Percentiles rank a stretch among this genome's conserved stretches.
Conservation (phyloP, 2,113 vertebrate species). For the Petromus typicus region DNA sequence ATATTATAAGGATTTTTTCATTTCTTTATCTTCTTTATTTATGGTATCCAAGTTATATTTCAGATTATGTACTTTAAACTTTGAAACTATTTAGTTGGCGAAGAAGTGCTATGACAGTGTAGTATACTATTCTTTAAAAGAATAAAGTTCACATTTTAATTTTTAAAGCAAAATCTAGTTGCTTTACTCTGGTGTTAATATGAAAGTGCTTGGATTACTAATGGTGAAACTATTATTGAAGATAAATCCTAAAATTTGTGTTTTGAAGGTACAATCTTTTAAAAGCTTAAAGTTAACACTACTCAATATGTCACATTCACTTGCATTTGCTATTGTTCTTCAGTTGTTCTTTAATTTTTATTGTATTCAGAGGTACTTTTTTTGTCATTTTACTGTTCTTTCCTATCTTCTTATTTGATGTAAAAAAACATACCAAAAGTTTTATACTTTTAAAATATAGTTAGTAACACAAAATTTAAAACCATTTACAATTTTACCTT, state of each 20-base stretch:
- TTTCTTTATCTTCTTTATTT: background rate
- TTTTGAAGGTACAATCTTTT: slow-evolving; percentile 35
- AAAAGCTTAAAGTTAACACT: slow-evolving; percentile 66
- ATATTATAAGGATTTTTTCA: slow-evolving; percentile 10
- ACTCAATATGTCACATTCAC: slow-evolving; percentile 68
- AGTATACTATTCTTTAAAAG: slow-evolving; percentile 31
- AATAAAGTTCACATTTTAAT: slow-evolving; percentile 3
- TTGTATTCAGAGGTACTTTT: slow-evolving; percentile 47
- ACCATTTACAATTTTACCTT: slow-evolving; percentile 49
- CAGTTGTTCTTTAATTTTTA: slow-evolving; percentile 48
- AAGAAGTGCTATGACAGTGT: background rate
- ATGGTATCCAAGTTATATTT: background rate
- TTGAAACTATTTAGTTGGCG: background rate
- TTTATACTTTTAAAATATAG: slow-evolving; percentile 27
- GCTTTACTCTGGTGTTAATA: slow-evolving; percentile 21
- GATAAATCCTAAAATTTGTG: slow-evolving; percentile 41
- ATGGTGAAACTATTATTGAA: slow-evolving; percentile 33
- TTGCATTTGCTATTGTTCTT: slow-evolving; percentile 61
- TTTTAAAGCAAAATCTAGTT: slow-evolving; percentile 34
- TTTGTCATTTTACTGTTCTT: background rate
- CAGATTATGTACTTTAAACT: background rate
- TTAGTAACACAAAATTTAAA: slow-evolving; percentile 35
- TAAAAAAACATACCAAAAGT: slow-evolving; percentile 31
- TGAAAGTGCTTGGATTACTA: background rate
- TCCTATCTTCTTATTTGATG: slow-evolving; percentile 35